Evolutionary conservation across 2,888 invertebrate species (phyloP), one percentile per base, ranked within the genome.

Genomic region (Odontocolon sp.): DNA sequence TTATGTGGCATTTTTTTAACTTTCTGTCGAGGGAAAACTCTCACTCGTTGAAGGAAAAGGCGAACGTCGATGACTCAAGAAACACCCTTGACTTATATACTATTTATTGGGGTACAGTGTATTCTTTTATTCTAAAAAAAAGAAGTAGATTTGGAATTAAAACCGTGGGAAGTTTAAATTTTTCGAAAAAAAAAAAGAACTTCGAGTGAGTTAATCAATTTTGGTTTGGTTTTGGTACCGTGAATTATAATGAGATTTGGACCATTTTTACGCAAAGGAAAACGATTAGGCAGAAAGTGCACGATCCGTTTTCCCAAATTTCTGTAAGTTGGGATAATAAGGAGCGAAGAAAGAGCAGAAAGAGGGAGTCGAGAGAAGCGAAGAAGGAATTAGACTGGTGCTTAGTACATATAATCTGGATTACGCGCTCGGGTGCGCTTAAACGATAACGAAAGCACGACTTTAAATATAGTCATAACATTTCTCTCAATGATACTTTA

Each of bases 381-480:
- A 9, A 1, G 1, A 28, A 23, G 2, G 2, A n/a, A n/a, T n/a
- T n/a, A 42, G 11, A 33, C 6, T n/a, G 14, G 21, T 14, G 16
- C 31, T 59, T 64, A 33, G 64, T 59, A n/a, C n/a, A n/a, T n/a
- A 16, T 68, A 68, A 79, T 56, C 28, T 52, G 77, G 66, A 73
- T 73, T 70, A 66, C 67, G 45, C 56, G 70, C 16, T 38, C 45
- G 23, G 36, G 61, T 36, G 59, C 72, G 56, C 57, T 38, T 23
- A 54, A 26, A 52, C 40, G 84, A 85, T 85, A 86, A 82, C 78
- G 78, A 54, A 79, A 81, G 79, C 76, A 80, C 80, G 81, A 83
- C 84, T 86, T 87, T 82, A 84, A 86, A 87, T 87, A 86, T 85
- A 88, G 84, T 83, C 84, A 83, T 84, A 88, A 87, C 85, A 87